Percentiles rank a stretch among this genome's conserved stretches.
Conservation (phyloP, 2,113 vertebrate genomes). For the Protobothrops mucrosquamatus region DNA sequence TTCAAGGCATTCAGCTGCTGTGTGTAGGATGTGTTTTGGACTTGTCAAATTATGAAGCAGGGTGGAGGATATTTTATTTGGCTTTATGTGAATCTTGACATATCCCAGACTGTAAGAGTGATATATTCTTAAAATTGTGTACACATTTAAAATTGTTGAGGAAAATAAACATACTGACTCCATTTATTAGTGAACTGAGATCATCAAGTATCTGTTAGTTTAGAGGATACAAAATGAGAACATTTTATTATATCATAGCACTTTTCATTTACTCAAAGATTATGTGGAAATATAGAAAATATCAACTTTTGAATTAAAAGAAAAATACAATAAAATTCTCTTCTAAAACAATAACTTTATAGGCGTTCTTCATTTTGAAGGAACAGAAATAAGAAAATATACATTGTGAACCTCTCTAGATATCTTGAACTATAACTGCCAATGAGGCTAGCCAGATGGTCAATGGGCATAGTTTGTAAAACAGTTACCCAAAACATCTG, state of each 20-base stretch:
- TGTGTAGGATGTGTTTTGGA: not conserved
- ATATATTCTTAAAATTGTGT: not conserved
- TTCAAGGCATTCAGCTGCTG: not conserved
- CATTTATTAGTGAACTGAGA: not conserved
- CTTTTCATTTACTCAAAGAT: not conserved
- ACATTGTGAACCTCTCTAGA: not conserved
- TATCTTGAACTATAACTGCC: not conserved
- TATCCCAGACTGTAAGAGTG: not conserved
- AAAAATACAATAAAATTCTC: not conserved
- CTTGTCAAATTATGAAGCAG: not conserved
- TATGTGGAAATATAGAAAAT: not conserved
- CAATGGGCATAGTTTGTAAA: not conserved
- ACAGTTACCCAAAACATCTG: not conserved
- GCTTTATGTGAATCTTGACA: not conserved
- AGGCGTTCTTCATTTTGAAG: not conserved
- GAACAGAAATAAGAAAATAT: not conserved
- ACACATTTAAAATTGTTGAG: not conserved
- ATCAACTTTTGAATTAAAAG: not conserved
- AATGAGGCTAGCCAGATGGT: not conserved
- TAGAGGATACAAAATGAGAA: not conserved
- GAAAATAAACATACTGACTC: not conserved
- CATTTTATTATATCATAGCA: not conserved
- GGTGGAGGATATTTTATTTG: conserved; percentile 6
- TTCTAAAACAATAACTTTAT: not conserved
- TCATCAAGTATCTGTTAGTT: not conserved